These are phyloP conservation scores for Euwallacea similis DNA, from an alignment of 1,140 invertebrate genomes.

Conservation along the genomic window DNA sequence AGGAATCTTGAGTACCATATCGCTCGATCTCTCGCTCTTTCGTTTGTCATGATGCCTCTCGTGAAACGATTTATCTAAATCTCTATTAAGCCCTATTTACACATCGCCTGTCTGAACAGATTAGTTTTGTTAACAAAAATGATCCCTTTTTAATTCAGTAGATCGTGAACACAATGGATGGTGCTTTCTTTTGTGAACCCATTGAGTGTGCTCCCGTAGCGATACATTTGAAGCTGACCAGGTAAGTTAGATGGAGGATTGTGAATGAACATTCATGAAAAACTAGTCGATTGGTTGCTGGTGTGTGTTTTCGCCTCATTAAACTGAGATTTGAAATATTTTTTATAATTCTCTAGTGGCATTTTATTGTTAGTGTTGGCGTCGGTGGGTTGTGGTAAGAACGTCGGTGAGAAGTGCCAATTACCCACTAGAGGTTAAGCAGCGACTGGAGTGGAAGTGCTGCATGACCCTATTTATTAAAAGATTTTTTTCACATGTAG, in stretches of 20 bases:
- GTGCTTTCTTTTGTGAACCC: neutral
- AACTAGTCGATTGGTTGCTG: no score
- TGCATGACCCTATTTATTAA: no score
- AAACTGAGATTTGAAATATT: no score
- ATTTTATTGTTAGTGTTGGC: no score
- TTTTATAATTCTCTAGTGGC: no score
- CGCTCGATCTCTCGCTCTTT: slow-evolving; percentile 25
- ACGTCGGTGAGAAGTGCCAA: no score
- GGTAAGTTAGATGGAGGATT: neutral
- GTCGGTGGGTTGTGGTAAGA: no score
- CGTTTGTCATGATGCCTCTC: slow-evolving; percentile 22
- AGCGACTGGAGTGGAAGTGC: no score
- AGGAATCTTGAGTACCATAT: slow-evolving; percentile 6
- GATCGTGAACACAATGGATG: slow-evolving; percentile 27
- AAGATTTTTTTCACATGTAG: no score
- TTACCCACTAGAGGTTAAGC: no score
- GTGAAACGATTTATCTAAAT: slow-evolving; percentile 38
- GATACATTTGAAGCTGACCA: slow-evolving; percentile 8
- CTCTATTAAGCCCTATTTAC: slow-evolving; percentile 36
- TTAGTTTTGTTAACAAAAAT: slow-evolving; percentile 31
- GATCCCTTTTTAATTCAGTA: slow-evolving; percentile 27
- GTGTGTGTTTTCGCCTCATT: no score
- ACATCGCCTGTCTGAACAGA: slow-evolving; percentile 30
- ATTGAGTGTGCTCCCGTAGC: neutral
- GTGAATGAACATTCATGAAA: neutral